Evolutionary conservation across 2,797 vertebrate species (phyloP), one percentile per base, ranked within the genome.

Genomic region (Chaunax sp.): DNA sequence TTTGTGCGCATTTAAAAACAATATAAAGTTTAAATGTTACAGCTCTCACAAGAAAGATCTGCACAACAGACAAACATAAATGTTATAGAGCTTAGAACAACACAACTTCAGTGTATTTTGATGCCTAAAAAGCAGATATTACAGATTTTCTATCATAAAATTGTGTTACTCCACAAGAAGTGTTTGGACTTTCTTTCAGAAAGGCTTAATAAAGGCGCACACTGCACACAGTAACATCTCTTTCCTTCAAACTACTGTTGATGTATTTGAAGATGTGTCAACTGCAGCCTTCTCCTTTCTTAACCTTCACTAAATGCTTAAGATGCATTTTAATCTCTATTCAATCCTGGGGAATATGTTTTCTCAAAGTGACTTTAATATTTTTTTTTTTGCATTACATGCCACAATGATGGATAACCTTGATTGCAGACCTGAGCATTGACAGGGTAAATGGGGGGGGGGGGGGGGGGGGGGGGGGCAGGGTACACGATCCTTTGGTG

Each of bases 401-500:
- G 90, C 80, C 89, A 91, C 78, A 68, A 79, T 93, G 92, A 93
- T 93, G 92, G 92, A 93, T 93, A 88, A 86, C 90, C 89, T 80
- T 89, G 87, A 92, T 89, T 91, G 87, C 82, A 90, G 83, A 92
- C 90, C 81, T 12, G 41, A 89, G 72, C 74, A 46, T 70, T 91
- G 90, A 91, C 91, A 90, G 90, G 81, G 26, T 75, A 63, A 64
- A 18, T 23, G 45, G 12, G 56, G 63, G 47, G 14, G 25, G 23
- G 16, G 57, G 56, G 23, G 70, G 26, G 49, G 80, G 69, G 72
- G n/a, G 25, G 23, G 16, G 57, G 56, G 23, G 70, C 30, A 51
- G 80, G 69, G 72, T 72, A 83, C 78, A 78, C 52, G 26, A 20
- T 77, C 64, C 82, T 76, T 77, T 62, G 56, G 75, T 83, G 79